These are phyloP conservation scores for Eueides isabella DNA, from an alignment of 1,140 invertebrate species.

Conservation along the genomic window DNA sequence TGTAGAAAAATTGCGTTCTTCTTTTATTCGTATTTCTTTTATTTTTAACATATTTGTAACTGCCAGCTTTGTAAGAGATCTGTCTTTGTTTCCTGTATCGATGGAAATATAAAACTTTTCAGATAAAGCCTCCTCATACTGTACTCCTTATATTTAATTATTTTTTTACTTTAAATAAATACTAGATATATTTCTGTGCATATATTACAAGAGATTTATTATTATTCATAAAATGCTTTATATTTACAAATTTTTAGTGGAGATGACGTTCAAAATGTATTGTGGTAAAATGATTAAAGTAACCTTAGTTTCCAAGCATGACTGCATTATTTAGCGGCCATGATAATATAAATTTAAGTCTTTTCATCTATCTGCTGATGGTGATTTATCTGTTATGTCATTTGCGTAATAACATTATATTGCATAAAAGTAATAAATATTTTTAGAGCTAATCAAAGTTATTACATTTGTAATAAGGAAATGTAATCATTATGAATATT, in stretches of 20 bases:
- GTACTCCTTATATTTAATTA: too few species aligned
- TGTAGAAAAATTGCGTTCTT: too few species aligned
- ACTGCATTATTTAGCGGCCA: neutral
- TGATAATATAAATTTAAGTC: constrained; percentile 3
- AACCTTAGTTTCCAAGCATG: constrained; percentile 11
- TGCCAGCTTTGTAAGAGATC: too few species aligned
- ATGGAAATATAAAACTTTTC: too few species aligned
- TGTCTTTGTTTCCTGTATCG: too few species aligned
- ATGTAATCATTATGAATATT: constrained; percentile 22
- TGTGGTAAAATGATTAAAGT: neutral
- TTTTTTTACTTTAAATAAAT: too few species aligned
- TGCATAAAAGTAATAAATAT: constrained; percentile 34
- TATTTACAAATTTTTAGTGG: neutral
- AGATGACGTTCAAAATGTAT: neutral
- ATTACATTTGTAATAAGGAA: constrained; percentile 33
- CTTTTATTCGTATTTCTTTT: too few species aligned
- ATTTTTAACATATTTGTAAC: too few species aligned
- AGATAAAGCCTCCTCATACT: too few species aligned
- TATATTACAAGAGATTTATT: neutral
- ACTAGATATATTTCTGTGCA: neutral
- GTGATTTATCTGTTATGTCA: constrained; percentile 33
- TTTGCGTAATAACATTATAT: constrained; percentile 25
- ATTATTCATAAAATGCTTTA: neutral
- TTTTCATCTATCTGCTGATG: neutral
- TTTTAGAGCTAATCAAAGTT: constrained; percentile 31